These are phyloP conservation scores for Lasiommata megera DNA, from an alignment of 2,888 invertebrate genomes.

Conservation along the genomic window DNA sequence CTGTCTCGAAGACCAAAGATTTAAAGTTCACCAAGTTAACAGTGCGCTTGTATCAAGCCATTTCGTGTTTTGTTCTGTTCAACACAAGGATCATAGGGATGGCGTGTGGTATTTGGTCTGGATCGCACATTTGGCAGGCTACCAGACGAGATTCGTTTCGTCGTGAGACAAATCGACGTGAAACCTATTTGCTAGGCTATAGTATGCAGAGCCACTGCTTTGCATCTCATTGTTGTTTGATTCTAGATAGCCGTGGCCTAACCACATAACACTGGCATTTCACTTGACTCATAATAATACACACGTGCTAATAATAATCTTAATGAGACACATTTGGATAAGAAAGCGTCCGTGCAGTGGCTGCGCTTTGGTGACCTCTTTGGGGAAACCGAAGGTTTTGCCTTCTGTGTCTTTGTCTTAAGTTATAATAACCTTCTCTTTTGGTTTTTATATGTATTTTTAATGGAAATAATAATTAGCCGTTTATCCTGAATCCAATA, in stretches of 20 bases:
- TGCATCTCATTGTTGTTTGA: neutral
- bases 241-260: neutral
- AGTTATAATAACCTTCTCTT: no score
- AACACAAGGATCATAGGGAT: conserved; percentile 29
- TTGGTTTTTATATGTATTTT: no score
- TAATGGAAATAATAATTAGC: no score
- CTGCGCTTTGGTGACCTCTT: no score
- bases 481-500: no score
- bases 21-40: conserved; percentile 57
- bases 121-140: conserved; percentile 71
- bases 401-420: no score
- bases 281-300: no score
- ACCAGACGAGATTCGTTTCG: conserved; percentile 73
- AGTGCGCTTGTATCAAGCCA: conserved; percentile 16
- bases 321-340: no score
- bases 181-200: conserved; percentile 74
- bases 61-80: conserved; percentile 37
- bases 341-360: no score
- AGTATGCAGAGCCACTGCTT: conserved; percentile 47
- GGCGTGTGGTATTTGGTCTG: conserved; percentile 41
- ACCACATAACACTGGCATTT: no score
- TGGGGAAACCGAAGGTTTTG: no score
- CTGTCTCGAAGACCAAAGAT: conserved; percentile 59
- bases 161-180: conserved; percentile 76
- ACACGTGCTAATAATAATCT: no score